Evolutionary conservation across 2,797 vertebrate species (phyloP).

Genomic region (Hyperoplus immaculatus): DNA sequence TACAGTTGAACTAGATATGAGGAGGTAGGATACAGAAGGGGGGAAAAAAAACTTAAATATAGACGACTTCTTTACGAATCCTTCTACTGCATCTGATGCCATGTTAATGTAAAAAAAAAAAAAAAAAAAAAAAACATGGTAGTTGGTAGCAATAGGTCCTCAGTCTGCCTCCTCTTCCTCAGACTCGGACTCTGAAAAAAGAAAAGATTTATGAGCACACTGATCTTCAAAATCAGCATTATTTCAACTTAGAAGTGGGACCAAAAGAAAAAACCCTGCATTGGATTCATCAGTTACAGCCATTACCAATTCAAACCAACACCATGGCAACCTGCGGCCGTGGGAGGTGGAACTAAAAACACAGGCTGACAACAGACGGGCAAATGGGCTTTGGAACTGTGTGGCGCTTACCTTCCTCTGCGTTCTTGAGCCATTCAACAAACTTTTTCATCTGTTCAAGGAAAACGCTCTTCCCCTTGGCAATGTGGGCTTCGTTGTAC

Average conservation of each 20-base stretch:
- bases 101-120: constrained; percentile 79
- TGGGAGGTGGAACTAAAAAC: background rate
- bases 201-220: constrained; percentile 24
- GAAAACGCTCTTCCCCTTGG: constrained; percentile 94
- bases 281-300: background rate
- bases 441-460: constrained; percentile 96
- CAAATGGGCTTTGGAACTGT: background rate
- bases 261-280: background rate
- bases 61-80: constrained; percentile 87
- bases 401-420: constrained; percentile 89
- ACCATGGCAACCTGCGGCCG: background rate
- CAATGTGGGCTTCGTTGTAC: constrained; percentile 91
- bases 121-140: constrained; percentile 29
- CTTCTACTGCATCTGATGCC: constrained; percentile 89
- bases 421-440: constrained; percentile 95
- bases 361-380: background rate
- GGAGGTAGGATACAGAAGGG: constrained; percentile 92
- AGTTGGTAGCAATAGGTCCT: constrained; percentile 78
- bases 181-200: constrained; percentile 92
- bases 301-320: background rate
- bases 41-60: constrained; percentile 80
- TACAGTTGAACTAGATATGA: constrained; percentile 89
- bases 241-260: background rate
- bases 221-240: background rate
- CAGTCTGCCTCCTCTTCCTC: constrained; percentile 94